Percentiles rank a stretch among this genome's conserved stretches.
Conservation (phyloP, 1,140 invertebrate species). For the Orussus abietinus region DNA sequence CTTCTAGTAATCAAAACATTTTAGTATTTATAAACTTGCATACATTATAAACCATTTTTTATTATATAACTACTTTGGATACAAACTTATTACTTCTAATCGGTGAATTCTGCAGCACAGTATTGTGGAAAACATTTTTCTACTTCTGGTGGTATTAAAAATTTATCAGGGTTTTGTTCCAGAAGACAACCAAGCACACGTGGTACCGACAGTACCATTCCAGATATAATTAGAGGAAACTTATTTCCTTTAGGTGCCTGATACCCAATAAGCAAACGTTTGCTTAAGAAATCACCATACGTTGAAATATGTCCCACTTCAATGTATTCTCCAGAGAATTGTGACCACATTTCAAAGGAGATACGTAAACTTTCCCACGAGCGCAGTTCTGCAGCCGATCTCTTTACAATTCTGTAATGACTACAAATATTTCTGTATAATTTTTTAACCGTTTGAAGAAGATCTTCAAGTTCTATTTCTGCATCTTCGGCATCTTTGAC, state of each 20-base stretch:
- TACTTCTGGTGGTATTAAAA: conserved; percentile 29
- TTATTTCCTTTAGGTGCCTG: conserved; percentile 48
- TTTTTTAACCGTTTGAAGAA: conserved; percentile 47
- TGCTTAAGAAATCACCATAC: conserved; percentile 64
- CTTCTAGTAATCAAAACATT: no score
- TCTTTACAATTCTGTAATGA: conserved; percentile 59
- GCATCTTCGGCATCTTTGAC: conserved; percentile 38
- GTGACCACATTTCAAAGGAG: conserved; percentile 66
- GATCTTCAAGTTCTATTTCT: conserved; percentile 48
- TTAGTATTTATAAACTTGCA: no score
- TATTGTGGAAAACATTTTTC: conserved; percentile 2
- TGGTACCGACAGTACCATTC: conserved; percentile 62
- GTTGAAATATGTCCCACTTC: conserved; percentile 64
- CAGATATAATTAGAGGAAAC: conserved; percentile 60
- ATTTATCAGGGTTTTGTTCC: conserved; percentile 55
- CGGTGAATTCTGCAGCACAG: no score
- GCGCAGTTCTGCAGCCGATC: conserved; percentile 55
- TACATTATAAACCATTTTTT: no score
- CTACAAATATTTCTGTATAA: conserved; percentile 59
- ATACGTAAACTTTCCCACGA: conserved; percentile 60
- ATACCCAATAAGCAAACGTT: conserved; percentile 62
- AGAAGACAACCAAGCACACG: conserved; percentile 62
- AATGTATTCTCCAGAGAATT: conserved; percentile 55
- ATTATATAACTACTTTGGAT: no score
- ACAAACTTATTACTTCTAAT: no score